Evolutionary conservation across 2,113 vertebrate genomes (phyloP), one percentile per base, ranked within the genome.

Genomic region (Oncorhynchus nerka): DNA sequence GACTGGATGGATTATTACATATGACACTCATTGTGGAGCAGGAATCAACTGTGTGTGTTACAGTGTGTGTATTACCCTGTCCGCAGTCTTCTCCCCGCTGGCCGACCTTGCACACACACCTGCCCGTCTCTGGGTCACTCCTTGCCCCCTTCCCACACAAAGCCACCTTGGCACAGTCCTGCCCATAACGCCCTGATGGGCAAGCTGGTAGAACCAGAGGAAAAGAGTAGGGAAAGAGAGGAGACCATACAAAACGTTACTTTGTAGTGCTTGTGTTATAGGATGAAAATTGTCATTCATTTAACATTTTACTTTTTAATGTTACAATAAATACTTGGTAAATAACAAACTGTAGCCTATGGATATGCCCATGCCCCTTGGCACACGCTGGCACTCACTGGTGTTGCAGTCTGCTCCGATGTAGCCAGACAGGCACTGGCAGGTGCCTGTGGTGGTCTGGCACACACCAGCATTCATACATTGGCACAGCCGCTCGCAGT

Each of bases 391-490:
- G 39, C 39, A 45, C 96, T 96, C 90, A 99, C 97, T 77, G 0
- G 88, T 83, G 72, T 93, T 39, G 75, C 97, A 99, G 90, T 95
- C 87, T 0, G 96, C 90, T 0, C 97, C 96, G 0, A 99, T 82
- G 73, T 94, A 97, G 0, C 98, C 97, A 0, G 94, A 19, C 0
- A 90, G 91, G 82, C 97, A 99, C 74, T 57, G 84, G 81, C 97
- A 99, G 48, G 84, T 77, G n/a, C 97, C 97, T 0, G 92, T 94
- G 78, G 85, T 84, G 0, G 57, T 0, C 0, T 89, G 84, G 2
- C 97, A 99, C 22, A 7, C 74, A 0, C 90, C 96, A 0, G 92
- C 93, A 0, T 97, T 95, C 78, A 74, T 85, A 86, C 97, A 98
- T 71, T 71, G 70, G 28, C 98, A 98, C 0, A 1, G 75, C 20